A percentile compares a stretch with the other conserved stretches of the same genome.
These are phyloP conservation scores for Halcyon badia DNA, from an alignment of 2,797 vertebrate species.

Conservation along the genomic window DNA sequence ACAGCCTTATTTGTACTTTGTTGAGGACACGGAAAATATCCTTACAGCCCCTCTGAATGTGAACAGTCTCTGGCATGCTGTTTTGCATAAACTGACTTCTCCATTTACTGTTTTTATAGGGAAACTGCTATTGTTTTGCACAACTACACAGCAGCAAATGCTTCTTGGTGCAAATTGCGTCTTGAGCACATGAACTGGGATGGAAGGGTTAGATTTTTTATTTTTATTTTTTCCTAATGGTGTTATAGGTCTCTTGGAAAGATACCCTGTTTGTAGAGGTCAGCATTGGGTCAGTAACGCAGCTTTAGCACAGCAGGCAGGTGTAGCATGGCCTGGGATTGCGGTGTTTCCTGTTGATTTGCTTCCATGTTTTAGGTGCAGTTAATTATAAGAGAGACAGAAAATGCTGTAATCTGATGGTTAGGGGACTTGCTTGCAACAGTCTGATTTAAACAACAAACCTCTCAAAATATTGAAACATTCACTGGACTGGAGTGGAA, in stretches of 20 bases:
- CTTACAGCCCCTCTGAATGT: not conserved
- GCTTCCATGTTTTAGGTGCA: not conserved
- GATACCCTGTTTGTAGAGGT: not conserved
- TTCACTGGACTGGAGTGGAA: not conserved
- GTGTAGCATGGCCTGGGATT: not conserved
- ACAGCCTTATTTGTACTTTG: not conserved
- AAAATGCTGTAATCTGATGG: not conserved
- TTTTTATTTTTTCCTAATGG: not conserved
- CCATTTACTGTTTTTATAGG: not conserved
- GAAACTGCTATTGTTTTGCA: not conserved
- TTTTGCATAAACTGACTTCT: not conserved
- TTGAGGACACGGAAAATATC: not conserved
- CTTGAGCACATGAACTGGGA: not conserved
- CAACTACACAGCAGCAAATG: not conserved
- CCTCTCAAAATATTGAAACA: not conserved
- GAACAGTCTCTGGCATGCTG: not conserved
- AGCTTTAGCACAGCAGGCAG: not conserved
- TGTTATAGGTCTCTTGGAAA: not conserved
- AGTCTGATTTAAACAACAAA: not conserved
- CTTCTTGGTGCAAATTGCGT: not conserved
- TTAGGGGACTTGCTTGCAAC: not conserved
- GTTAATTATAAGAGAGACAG: not conserved
- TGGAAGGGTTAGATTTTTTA: not conserved
- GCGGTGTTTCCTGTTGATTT: not conserved
- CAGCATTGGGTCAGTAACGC: rapidly evolving